Evolutionary conservation across 1,140 invertebrate genomes (phyloP).

Genomic region (Potamilus streckersoni): DNA sequence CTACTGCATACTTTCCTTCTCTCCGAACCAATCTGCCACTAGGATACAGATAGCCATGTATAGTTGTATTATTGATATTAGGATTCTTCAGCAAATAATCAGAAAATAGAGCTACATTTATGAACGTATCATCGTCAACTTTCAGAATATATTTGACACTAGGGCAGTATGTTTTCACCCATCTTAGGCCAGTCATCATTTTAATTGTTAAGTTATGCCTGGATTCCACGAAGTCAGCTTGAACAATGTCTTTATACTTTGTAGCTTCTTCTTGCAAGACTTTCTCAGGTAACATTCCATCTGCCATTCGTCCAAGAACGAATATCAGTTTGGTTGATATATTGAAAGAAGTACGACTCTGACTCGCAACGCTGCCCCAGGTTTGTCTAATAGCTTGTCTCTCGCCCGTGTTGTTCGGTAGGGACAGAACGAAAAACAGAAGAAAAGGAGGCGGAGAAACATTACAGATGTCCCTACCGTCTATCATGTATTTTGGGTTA

Average conservation of each 20-base stretch:
- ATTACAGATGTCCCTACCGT: too few species aligned
- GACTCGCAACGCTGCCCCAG: too few species aligned
- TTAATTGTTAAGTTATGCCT: conserved; percentile 4
- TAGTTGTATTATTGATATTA: not conserved
- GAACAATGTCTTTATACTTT: not conserved
- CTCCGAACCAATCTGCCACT: not conserved
- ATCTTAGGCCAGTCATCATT: conserved; percentile 4
- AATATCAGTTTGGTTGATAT: not conserved
- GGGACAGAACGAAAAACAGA: too few species aligned
- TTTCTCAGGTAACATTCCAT: not conserved
- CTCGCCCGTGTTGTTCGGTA: too few species aligned
- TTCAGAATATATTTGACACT: conserved; percentile 1
- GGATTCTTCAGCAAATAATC: not conserved
- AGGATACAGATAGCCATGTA: not conserved
- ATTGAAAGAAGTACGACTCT: too few species aligned
- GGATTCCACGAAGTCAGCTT: not conserved
- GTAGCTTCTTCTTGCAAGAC: not conserved
- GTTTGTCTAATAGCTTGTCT: too few species aligned
- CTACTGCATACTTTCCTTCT: not conserved
- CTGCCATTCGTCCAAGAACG: not conserved
- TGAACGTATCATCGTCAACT: conserved; percentile 3
- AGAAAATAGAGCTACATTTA: not conserved
- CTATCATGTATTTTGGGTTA: too few species aligned
- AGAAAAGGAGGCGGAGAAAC: too few species aligned
- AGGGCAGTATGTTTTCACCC: not conserved